Conservation (phyloP, 2,797 vertebrate genomes). For the Morus bassanus region DNA sequence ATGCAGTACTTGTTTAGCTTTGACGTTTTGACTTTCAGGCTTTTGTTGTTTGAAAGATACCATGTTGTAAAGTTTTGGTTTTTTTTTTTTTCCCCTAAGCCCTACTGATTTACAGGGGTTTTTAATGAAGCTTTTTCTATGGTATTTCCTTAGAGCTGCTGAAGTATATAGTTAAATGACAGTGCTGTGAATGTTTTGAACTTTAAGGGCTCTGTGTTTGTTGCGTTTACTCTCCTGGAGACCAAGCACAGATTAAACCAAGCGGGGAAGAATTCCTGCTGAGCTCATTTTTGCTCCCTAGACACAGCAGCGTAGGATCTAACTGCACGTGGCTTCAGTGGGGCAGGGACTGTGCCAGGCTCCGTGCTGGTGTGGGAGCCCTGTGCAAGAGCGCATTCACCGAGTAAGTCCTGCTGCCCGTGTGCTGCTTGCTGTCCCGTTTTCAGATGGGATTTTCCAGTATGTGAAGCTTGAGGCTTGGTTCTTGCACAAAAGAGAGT, state of each 20-base stretch:
- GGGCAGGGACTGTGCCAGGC: not conserved
- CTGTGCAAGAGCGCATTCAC: rapidly evolving
- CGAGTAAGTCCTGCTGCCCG: not conserved
- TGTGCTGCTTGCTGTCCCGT: rapidly evolving
- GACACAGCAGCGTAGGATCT: not conserved
- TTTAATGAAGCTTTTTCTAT: not conserved
- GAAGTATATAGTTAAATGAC: not conserved
- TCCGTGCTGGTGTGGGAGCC: not conserved
- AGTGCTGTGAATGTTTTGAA: not conserved
- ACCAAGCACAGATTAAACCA: not conserved
- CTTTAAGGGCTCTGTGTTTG: not conserved
- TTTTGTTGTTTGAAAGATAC: not conserved
- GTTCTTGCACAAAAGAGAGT: not conserved
- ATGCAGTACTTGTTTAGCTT: not conserved
- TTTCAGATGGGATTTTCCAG: not conserved
- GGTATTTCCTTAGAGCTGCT: not conserved
- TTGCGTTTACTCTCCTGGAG: not conserved
- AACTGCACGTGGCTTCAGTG: not conserved
- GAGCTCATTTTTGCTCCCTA: not conserved
- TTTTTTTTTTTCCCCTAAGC: not conserved
- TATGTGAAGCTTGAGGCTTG: not conserved
- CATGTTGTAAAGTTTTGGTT: not conserved
- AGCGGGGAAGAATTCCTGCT: not conserved
- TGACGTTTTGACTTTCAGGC: not conserved
- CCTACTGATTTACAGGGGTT: not conserved